These are phyloP conservation scores for Loris lydekkerianus DNA, from an alignment of 2,797 vertebrate species.

Conservation along the genomic window DNA sequence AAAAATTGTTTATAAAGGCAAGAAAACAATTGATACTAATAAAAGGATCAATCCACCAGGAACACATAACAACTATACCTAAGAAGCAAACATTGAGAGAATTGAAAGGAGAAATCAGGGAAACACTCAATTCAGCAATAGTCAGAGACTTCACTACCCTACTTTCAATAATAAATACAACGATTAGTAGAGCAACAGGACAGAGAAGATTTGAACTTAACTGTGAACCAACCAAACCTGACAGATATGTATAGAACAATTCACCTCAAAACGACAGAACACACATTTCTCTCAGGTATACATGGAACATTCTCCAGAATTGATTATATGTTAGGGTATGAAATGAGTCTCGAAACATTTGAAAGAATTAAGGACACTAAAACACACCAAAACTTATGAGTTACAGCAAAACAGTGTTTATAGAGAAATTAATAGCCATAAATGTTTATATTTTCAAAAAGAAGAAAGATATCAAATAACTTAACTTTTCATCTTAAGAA, in stretches of 20 bases:
- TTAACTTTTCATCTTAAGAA: conserved; percentile 30
- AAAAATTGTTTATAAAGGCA: conserved; percentile 22
- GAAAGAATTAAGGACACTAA: background rate
- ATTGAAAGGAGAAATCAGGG: background rate
- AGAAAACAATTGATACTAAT: conserved; percentile 6
- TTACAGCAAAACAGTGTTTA: background rate
- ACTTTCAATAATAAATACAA: background rate
- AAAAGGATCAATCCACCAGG: background rate
- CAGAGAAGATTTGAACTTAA: background rate
- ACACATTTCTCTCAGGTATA: background rate
- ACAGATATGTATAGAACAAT: background rate
- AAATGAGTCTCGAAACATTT: conserved; percentile 2
- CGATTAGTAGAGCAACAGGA: background rate
- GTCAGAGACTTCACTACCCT: background rate
- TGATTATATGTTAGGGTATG: background rate
- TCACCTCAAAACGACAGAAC: background rate
- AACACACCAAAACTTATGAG: background rate
- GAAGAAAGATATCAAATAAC: background rate
- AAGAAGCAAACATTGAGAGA: background rate
- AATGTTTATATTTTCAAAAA: background rate
- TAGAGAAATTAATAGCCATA: background rate
- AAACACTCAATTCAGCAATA: background rate
- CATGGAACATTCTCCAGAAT: background rate
- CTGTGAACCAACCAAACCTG: background rate
- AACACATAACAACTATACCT: background rate